Percentiles rank a stretch among this genome's conserved stretches.
phyloP scores from a whole-genome alignment of 2,888 invertebrate species.

The Drosophila helvetica region DNA sequence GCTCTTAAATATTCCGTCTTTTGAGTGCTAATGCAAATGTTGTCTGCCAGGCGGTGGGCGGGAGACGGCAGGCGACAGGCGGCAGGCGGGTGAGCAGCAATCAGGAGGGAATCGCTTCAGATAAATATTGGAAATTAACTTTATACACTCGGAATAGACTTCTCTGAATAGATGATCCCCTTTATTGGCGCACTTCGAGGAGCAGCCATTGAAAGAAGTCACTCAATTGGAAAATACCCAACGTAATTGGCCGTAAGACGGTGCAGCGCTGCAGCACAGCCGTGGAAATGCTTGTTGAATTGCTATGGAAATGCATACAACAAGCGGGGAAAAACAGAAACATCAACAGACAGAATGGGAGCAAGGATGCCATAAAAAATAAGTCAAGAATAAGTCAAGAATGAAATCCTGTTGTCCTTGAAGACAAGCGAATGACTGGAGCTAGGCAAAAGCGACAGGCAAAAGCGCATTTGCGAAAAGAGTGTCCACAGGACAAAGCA shows the following conservation, averaged over 20 bases:
- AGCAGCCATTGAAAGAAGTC: constrained; percentile 5
- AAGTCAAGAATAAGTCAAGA: background rate
- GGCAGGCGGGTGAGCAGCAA: no score
- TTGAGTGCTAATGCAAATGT: constrained; percentile 74
- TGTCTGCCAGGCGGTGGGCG: constrained; percentile 40
- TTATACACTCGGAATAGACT: constrained; percentile 4
- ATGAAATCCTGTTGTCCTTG: background rate
- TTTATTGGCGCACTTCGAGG: background rate
- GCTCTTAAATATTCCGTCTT: constrained; percentile 74
- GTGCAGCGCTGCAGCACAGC: background rate
- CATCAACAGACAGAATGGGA: background rate
- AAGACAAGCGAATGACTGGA: background rate
- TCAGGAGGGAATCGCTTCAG: constrained; percentile 26
- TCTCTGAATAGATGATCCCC: background rate
- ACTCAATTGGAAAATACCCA: background rate
- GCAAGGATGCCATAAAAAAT: background rate
- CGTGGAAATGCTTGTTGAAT: background rate
- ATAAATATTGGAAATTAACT: constrained; percentile 22
- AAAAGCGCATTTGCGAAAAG: background rate
- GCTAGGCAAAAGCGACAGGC: background rate
- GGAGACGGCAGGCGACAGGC: background rate
- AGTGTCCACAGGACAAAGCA: background rate
- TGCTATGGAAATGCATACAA: background rate
- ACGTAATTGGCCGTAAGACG: background rate
- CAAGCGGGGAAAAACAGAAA: background rate